Evolutionary conservation across 1,140 invertebrate genomes (phyloP).

Genomic region (Caenorhabditis inopinata): DNA sequence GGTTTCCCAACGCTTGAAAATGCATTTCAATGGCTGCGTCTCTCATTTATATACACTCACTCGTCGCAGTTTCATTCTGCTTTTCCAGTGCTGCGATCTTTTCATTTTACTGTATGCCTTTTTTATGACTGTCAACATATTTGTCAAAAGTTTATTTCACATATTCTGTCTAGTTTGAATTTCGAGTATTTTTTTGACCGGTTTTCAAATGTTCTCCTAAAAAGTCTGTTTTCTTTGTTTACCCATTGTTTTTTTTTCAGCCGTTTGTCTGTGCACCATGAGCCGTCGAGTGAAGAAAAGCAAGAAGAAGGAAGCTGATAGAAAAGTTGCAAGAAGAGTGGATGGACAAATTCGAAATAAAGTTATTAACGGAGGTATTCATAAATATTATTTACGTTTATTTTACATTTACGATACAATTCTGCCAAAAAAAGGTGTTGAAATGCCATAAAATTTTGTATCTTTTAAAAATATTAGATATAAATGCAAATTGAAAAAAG

Average conservation of each 20-base stretch:
- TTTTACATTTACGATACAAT: no score
- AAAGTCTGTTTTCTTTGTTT: no score
- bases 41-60: not conserved
- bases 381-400: not conserved
- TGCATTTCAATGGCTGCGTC: not conserved
- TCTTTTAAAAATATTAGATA: no score
- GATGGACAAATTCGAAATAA: not conserved
- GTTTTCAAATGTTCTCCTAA: no score
- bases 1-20: constrained; percentile 15
- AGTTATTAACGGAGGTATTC: not conserved
- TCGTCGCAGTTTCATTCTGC: not conserved
- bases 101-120: not conserved
- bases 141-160: not conserved
- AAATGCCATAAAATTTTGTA: no score
- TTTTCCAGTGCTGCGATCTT: no score
- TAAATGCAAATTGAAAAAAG: no score
- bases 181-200: no score
- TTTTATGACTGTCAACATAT: constrained; percentile 6
- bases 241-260: not conserved
- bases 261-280: not conserved
- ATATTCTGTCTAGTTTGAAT: no score
- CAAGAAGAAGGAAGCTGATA: not conserved
- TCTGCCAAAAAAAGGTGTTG: no score
- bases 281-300: not conserved
- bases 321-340: not conserved